Base-by-base conservation (phyloP, 2,888 invertebrate genomes). In the Melanchra persicariae region DNA sequence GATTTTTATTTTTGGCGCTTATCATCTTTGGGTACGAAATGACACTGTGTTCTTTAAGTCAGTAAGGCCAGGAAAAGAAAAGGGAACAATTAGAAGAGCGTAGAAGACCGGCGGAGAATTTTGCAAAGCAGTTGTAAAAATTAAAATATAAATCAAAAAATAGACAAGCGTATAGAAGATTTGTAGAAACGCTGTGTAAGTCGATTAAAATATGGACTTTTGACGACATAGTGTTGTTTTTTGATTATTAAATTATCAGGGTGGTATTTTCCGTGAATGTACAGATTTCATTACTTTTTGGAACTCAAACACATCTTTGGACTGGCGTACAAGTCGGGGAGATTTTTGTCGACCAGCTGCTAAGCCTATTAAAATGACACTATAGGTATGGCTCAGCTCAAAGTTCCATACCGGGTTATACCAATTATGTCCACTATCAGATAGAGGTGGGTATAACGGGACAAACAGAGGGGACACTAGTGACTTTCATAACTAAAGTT, bases 401-500 rank as follows among this genome's bases (percentile, higher is more conserved):
- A 59, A 49, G 37, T 66, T 43, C 6, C 34, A 54, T 59, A 51
- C 43, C 59, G 54, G 17, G 37, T 43, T 47, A 51, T 58, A 69
- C 55, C 43, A 77, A 82, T 79, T 74, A 68, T 8, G 57, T 54
- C 30, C 61, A 66, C 69, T 81, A 82, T 84, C 84, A 61, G 77
- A 69, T 62, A 65, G 10, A 55, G 54, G 55, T 40, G 59, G 40
- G 30, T 49, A 49, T 15, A 68, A 74, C 55, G 65, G 73, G 77
- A 72, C 76, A 83, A 85, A 86, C 65, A 83, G 79, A 85, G 79
- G 86, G 86, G 87, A 88, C 86, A 87, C 82, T 74, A 73, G 77
- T 68, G 81, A 84, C 87, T 88, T 87, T 93, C 92, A 92, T 92
- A 93, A 92, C 90, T 89, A 87, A 93, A 93, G 91, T 94, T 94